Percentiles rank a stretch among this genome's conserved stretches.
Evolutionary conservation across 2,113 vertebrate species (phyloP).

Genomic region (Myotis davidii): DNA sequence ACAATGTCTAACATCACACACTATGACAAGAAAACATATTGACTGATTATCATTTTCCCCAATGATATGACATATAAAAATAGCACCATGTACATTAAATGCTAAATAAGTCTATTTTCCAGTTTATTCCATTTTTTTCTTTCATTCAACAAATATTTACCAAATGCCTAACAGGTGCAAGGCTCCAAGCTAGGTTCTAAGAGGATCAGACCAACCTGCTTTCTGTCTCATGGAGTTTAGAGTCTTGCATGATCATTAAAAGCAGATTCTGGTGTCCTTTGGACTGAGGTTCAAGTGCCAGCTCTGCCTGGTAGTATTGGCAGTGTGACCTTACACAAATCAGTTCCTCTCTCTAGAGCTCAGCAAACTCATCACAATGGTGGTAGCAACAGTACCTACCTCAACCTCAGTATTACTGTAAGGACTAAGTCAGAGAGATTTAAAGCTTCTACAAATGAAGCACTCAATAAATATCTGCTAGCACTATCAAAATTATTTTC

Average conservation of each 20-base stretch:
- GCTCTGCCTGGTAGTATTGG: background rate
- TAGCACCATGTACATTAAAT: background rate
- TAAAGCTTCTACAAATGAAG: background rate
- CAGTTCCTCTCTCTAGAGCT: background rate
- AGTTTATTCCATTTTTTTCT: background rate
- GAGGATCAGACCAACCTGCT: background rate
- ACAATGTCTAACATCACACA: background rate
- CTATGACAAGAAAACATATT: background rate
- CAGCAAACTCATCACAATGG: background rate
- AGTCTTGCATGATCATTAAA: background rate
- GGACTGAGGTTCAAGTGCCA: background rate
- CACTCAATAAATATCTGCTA: background rate
- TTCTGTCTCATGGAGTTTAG: background rate
- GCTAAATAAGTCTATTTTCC: background rate
- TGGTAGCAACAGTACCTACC: background rate
- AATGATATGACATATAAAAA: background rate
- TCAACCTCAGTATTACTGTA: background rate
- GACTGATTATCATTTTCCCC: background rate
- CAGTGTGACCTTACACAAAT: background rate
- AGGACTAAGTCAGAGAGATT: background rate
- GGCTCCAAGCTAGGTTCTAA: background rate
- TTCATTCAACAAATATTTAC: background rate
- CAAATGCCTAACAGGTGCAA: background rate
- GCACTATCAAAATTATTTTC: background rate
- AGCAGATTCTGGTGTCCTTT: background rate